Conservation (phyloP, 2,113 vertebrate species). For the Rhipidura dahli region DNA sequence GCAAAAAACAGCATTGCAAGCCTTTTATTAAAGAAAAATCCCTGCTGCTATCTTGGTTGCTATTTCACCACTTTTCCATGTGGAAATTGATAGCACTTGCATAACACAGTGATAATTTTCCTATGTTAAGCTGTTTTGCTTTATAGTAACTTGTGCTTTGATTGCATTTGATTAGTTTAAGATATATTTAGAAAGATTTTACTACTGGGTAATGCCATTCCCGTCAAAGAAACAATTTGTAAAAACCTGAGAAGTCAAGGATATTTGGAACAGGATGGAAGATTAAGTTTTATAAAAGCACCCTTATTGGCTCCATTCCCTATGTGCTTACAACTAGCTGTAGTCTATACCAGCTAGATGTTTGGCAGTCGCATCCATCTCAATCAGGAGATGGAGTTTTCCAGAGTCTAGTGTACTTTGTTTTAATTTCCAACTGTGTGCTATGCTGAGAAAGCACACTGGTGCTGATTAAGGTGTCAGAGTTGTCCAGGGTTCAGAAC, state of each 20-base stretch:
- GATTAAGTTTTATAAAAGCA: background rate
- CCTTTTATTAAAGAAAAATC: background rate
- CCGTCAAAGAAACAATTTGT: background rate
- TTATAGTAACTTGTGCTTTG: background rate
- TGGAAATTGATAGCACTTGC: background rate
- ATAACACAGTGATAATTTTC: background rate
- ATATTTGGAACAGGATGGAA: background rate
- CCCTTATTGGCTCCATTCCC: background rate
- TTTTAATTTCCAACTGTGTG: background rate
- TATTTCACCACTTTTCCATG: background rate
- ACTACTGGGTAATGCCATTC: background rate
- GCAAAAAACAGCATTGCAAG: background rate
- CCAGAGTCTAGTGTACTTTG: background rate
- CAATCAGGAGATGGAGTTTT: background rate
- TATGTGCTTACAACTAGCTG: background rate
- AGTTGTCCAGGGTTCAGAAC: background rate
- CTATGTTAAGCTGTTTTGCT: conserved; percentile 9
- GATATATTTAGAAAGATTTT: conserved; percentile 6
- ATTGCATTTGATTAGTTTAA: conserved; percentile 22
- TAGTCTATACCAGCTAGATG: background rate
- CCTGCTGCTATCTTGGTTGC: background rate
- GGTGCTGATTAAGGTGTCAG: background rate
- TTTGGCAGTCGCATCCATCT: background rate
- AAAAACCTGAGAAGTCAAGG: background rate
- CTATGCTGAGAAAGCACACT: background rate